These are phyloP conservation scores for Panthera leo DNA, from an alignment of 2,113 vertebrate species.

Conservation along the genomic window DNA sequence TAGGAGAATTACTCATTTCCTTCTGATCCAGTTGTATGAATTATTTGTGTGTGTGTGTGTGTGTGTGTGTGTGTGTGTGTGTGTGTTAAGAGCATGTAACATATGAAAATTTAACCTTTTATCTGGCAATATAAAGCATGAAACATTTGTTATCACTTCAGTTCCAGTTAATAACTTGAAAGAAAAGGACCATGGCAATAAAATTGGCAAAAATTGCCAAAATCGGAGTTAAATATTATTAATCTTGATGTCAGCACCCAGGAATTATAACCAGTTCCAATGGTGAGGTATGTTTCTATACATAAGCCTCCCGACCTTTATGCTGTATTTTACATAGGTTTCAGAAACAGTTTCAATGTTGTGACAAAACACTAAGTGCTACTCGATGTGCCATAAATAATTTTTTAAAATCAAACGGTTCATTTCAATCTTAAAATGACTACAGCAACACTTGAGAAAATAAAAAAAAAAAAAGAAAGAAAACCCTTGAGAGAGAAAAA, in stretches of 20 bases:
- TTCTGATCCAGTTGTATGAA: background rate
- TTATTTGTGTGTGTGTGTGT: background rate
- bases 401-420: slow-evolving; percentile 62
- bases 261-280: slow-evolving; percentile 79
- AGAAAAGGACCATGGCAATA: slow-evolving; percentile 60
- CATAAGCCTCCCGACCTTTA: slow-evolving; percentile 35
- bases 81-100: slow-evolving; percentile 52
- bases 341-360: slow-evolving; percentile 52
- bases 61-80: background rate
- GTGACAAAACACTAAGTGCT: slow-evolving; percentile 62
- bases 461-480: background rate
- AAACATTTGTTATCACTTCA: slow-evolving; percentile 79
- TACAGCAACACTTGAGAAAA: background rate
- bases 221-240: slow-evolving; percentile 78
- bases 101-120: slow-evolving; percentile 71
- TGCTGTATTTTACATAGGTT: slow-evolving; percentile 42
- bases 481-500: slow-evolving; percentile 48
- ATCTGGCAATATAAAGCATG: slow-evolving; percentile 75
- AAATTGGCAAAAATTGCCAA: slow-evolving; percentile 80
- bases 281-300: slow-evolving; percentile 69
- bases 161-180: slow-evolving; percentile 69
- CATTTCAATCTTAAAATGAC: slow-evolving; percentile 52
- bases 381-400: slow-evolving; percentile 67
- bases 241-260: slow-evolving; percentile 81
- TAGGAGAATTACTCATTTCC: slow-evolving; percentile 34